Evolutionary conservation across 2,113 vertebrate genomes (phyloP).

Genomic region (Leiothrix lutea): DNA sequence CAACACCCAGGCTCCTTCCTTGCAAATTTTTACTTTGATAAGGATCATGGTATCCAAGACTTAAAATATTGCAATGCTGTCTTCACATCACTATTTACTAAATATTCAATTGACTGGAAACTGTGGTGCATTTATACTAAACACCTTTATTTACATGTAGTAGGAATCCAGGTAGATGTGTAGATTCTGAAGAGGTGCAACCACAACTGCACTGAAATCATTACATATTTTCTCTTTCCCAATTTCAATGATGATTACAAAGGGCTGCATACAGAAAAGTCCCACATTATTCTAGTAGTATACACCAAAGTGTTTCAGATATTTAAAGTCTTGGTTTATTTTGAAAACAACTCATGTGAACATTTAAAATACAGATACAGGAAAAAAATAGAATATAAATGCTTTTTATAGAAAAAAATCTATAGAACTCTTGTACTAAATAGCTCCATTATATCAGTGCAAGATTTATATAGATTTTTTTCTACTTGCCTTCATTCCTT

Average conservation of each 20-base stretch:
- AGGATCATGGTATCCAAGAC: not conserved
- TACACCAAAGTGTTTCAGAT: not conserved
- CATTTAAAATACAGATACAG: not conserved
- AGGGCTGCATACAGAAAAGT: not conserved
- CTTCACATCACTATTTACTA: not conserved
- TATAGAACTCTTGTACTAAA: not conserved
- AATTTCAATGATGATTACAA: not conserved
- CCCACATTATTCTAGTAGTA: not conserved
- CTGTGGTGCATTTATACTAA: not conserved
- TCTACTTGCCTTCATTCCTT: not conserved
- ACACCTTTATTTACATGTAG: not conserved
- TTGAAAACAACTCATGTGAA: not conserved
- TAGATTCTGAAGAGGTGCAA: not conserved
- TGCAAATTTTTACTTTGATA: not conserved
- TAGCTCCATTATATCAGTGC: not conserved
- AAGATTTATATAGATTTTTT: slow-evolving; percentile 22
- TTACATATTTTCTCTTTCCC: not conserved
- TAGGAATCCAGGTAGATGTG: not conserved
- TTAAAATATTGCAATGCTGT: not conserved
- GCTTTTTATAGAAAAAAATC: not conserved
- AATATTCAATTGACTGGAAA: not conserved
- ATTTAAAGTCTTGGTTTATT: not conserved
- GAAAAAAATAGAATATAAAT: not conserved
- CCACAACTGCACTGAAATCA: not conserved
- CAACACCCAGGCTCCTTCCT: not conserved